These are phyloP conservation scores for Mayetiola destructor DNA, from an alignment of 2,888 invertebrate genomes.

Conservation along the genomic window DNA sequence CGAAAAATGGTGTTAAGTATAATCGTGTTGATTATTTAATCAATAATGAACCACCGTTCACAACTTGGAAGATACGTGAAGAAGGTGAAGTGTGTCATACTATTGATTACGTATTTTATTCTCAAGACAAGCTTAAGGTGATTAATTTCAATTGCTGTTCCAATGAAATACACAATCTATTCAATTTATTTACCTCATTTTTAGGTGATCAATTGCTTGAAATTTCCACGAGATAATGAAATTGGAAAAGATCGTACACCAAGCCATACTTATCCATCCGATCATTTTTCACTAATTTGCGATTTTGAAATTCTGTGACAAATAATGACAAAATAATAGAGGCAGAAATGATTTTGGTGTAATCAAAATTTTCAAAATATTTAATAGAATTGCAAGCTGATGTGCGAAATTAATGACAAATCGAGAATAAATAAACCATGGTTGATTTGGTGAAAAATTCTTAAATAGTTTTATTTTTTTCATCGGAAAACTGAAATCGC, in stretches of 20 bases:
- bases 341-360: too few relatives aligned
- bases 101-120: constrained; percentile 60
- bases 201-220: constrained; percentile 32
- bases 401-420: too few relatives aligned
- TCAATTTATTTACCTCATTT: neutral
- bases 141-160: constrained; percentile 17
- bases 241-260: constrained; percentile 53
- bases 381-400: too few relatives aligned
- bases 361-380: too few relatives aligned
- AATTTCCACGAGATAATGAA: constrained; percentile 47
- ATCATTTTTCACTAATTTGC: constrained; percentile 59
- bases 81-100: constrained; percentile 58
- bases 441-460: too few relatives aligned
- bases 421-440: too few relatives aligned
- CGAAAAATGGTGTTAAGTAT: neutral
- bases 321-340: too few relatives aligned
- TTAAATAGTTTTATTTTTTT: too few relatives aligned
- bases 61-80: constrained; percentile 61
- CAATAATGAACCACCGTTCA: constrained; percentile 50
- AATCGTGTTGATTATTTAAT: constrained; percentile 27
- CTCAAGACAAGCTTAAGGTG: constrained; percentile 41
- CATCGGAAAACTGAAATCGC: too few relatives aligned
- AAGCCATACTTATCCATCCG: constrained; percentile 54
- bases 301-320: constrained; percentile 46
- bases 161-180: neutral